Conservation (phyloP, 1,140 invertebrate genomes). For the Magallana gigas region DNA sequence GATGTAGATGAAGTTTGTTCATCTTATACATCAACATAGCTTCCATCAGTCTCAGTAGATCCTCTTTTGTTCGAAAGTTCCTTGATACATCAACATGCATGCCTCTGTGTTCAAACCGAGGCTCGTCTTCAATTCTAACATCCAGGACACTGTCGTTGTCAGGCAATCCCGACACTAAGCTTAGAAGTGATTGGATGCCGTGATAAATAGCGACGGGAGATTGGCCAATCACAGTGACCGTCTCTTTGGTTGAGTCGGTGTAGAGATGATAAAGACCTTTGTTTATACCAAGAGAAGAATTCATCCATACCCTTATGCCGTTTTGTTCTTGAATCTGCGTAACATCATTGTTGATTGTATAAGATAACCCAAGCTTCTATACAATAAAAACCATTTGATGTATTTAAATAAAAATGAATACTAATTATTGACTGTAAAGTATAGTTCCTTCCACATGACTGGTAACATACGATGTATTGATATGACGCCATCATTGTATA, state of each 20-base stretch:
- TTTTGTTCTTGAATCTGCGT: not conserved
- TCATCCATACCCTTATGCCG: not conserved
- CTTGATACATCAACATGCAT: conserved; percentile 74
- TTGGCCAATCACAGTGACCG: conserved; percentile 58
- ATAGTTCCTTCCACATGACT: not conserved
- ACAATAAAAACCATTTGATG: not conserved
- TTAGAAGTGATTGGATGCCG: conserved; percentile 65
- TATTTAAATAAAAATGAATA: not conserved
- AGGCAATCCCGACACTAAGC: conserved; percentile 52
- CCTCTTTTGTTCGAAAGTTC: conserved; percentile 70
- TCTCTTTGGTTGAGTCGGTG: conserved; percentile 35
- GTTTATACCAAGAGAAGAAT: not conserved
- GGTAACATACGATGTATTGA: not conserved
- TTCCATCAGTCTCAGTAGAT: conserved; percentile 67
- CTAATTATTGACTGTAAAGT: not conserved
- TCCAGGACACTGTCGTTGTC: conserved; percentile 54
- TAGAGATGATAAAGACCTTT: conserved; percentile 60
- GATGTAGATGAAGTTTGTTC: conserved; percentile 76
- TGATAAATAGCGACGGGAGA: conserved; percentile 68
- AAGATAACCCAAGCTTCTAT: conserved; percentile 7
- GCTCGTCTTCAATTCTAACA: conserved; percentile 65
- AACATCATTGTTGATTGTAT: not conserved
- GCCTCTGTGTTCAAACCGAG: conserved; percentile 74
- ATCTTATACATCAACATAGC: conserved; percentile 77
- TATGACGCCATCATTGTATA: too few relatives aligned